Evolutionary conservation across 2,888 invertebrate genomes (phyloP).

Genomic region (Callyntrura guangdongensis): DNA sequence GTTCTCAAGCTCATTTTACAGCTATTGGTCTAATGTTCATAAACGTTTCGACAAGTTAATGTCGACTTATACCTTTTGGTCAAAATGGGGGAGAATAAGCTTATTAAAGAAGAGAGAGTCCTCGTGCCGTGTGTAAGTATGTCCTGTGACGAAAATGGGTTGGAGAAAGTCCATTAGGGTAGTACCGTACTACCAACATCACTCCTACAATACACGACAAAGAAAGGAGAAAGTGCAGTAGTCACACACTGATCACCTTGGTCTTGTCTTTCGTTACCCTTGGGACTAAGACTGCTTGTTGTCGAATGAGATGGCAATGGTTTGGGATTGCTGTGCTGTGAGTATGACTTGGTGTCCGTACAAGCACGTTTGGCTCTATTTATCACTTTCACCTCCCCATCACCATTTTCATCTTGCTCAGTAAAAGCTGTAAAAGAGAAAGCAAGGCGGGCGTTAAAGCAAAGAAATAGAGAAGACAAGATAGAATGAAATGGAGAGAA

Average conservation of each 20-base stretch:
- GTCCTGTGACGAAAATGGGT: constrained; percentile 62
- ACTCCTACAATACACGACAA: not conserved
- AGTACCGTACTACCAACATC: constrained; percentile 1
- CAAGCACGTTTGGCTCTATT: not conserved
- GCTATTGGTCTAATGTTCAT: too few relatives aligned
- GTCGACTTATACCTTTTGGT: not conserved
- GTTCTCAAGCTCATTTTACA: too few relatives aligned
- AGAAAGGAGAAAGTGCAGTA: constrained; percentile 41
- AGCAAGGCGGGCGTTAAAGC: not conserved
- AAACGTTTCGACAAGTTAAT: not conserved
- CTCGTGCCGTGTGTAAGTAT: not conserved
- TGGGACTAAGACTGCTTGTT: constrained; percentile 34
- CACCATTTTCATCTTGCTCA: not conserved
- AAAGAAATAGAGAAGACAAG: constrained; percentile 21
- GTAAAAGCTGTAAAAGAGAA: not conserved
- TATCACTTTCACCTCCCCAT: not conserved
- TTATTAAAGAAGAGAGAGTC: not conserved
- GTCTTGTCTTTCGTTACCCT: constrained; percentile 64
- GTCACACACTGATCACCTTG: constrained; percentile 63
- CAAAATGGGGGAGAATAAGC: not conserved
- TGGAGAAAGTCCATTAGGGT: constrained; percentile 74
- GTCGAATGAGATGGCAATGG: not conserved
- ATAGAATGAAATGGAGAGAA: constrained; percentile 36
- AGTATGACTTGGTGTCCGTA: not conserved
- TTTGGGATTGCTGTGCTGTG: constrained; percentile 20